A percentile compares a stretch with the other conserved stretches of the same genome.
Conservation (phyloP, 1,140 invertebrate genomes). For the Drosophila pectinifera region DNA sequence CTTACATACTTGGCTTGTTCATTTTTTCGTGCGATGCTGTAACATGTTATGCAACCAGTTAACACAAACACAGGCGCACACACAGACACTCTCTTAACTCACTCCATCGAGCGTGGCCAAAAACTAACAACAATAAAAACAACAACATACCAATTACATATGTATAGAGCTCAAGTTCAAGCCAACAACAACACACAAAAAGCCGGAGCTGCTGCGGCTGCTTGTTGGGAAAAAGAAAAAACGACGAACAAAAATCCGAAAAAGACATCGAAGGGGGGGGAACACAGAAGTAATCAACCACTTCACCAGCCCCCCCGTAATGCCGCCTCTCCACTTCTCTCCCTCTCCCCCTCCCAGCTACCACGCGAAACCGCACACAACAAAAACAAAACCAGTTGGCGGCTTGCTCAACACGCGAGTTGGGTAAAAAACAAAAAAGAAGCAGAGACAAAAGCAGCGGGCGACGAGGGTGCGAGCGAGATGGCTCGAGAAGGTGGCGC, state of each 20-base stretch:
- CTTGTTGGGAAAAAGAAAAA: slow-evolving; percentile 4
- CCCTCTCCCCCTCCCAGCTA: slow-evolving; percentile 1
- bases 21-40: slow-evolving; percentile 77
- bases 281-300: slow-evolving; percentile 19
- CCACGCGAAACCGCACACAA: slow-evolving; percentile 23
- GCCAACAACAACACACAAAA: slow-evolving; percentile 64
- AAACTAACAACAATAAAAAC: slow-evolving; percentile 21
- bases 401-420: slow-evolving; percentile 43
- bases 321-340: neutral
- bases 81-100: slow-evolving; percentile 36
- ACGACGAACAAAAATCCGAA: neutral
- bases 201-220: slow-evolving; percentile 40
- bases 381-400: slow-evolving; percentile 40
- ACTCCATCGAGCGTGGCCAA: slow-evolving; percentile 51
- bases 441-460: neutral
- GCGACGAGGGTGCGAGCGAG: slow-evolving; percentile 1
- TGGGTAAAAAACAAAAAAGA: neutral
- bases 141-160: slow-evolving; percentile 74
- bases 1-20: slow-evolving; percentile 53
- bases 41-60: slow-evolving; percentile 80
- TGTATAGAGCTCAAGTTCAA: slow-evolving; percentile 85
- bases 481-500: slow-evolving; percentile 35
- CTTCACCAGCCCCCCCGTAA: slow-evolving; percentile 5
- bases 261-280: slow-evolving; percentile 4
- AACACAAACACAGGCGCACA: slow-evolving; percentile 42